These are phyloP conservation scores for Crotophaga sulcirostris DNA, from an alignment of 2,113 vertebrate species.

Conservation along the genomic window DNA sequence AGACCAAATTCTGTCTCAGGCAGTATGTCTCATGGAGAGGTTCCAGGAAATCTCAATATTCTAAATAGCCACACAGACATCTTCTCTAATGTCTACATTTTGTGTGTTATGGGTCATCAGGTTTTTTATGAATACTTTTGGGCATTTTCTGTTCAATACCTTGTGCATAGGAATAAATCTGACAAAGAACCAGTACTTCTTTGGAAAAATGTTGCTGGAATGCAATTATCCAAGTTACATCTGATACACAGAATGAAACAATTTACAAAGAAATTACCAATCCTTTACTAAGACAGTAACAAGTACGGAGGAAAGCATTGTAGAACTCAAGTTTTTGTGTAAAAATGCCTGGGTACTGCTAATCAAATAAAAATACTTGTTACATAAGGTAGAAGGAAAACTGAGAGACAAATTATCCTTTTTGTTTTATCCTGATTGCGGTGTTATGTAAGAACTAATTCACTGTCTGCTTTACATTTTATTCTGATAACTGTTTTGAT, in stretches of 20 bases:
- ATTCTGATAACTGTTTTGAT: not conserved
- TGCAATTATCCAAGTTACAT: not conserved
- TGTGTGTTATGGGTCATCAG: not conserved
- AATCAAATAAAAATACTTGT: not conserved
- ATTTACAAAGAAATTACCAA: not conserved
- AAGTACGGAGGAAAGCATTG: constrained; percentile 4
- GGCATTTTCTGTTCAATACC: not conserved
- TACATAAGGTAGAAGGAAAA: not conserved
- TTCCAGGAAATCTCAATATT: not conserved
- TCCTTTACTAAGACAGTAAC: not conserved
- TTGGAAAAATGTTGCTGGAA: not conserved
- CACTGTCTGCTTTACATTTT: not conserved
- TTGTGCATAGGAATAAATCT: not conserved
- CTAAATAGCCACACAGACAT: not conserved
- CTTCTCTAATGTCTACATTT: not conserved
- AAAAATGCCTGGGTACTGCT: not conserved
- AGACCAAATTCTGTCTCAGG: not conserved
- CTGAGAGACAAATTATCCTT: not conserved
- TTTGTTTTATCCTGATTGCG: not conserved
- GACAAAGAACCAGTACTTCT: not conserved
- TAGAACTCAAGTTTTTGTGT: not conserved
- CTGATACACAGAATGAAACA: not conserved
- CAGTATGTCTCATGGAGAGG: not conserved
- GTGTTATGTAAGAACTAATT: not conserved
- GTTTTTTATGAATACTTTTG: not conserved